These are phyloP conservation scores for Caligus rogercresseyi DNA, from an alignment of 1,140 invertebrate genomes.

Conservation along the genomic window DNA sequence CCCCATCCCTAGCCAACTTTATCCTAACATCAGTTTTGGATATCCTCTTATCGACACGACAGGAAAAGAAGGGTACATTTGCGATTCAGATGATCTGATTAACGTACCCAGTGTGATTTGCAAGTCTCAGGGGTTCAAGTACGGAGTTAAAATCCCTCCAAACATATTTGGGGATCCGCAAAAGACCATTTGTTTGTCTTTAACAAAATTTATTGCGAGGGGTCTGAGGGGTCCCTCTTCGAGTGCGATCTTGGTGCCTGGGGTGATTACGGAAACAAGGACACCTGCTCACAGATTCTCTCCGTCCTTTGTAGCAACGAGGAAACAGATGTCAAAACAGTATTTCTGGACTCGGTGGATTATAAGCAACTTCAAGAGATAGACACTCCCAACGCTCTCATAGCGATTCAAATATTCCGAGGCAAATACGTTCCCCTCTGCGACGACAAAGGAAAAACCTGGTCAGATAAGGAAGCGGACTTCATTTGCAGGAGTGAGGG, in stretches of 20 bases:
- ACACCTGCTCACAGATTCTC: background rate
- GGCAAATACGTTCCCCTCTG: background rate
- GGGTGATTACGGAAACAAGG: background rate
- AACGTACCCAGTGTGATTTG: background rate
- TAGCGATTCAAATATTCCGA: background rate
- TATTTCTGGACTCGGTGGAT: background rate
- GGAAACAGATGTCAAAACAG: background rate
- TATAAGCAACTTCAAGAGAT: background rate
- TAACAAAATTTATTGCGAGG: conserved; percentile 3
- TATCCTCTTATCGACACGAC: conserved; percentile 9
- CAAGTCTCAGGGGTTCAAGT: conserved; percentile 2
- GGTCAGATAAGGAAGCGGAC: conserved; percentile 2
- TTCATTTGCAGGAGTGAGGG: background rate
- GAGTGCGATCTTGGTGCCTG: conserved; percentile 5
- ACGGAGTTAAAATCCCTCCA: background rate
- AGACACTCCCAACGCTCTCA: background rate
- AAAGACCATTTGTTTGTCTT: conserved; percentile 3
- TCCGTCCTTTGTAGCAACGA: background rate
- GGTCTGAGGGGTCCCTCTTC: conserved; percentile 4
- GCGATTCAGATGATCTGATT: background rate
- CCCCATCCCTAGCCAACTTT: background rate
- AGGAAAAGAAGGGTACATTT: conserved; percentile 1
- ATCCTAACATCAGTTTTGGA: background rate
- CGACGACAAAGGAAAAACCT: background rate
- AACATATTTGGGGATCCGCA: conserved; percentile 1